Percentiles rank a stretch among this genome's conserved stretches.
phyloP scores from a whole-genome alignment of 2,888 invertebrate species.

The Notodonta ziczac region DNA sequence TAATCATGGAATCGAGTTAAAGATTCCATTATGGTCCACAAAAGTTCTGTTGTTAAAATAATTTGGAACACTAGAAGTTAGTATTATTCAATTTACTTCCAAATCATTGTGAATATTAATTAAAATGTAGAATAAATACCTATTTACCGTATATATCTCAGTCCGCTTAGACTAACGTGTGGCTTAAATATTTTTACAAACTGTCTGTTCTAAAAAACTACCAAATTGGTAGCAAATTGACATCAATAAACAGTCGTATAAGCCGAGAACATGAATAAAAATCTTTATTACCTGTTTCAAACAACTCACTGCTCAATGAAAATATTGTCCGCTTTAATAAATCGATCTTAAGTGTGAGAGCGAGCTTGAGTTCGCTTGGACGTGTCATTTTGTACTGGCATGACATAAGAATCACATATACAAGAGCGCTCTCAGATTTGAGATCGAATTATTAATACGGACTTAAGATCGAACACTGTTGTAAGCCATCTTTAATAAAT shows the following conservation, averaged over 20 bases:
- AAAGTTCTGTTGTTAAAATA: constrained; percentile 20
- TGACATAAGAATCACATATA: no score
- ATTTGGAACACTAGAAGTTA: background rate
- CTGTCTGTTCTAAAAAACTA: constrained; percentile 16
- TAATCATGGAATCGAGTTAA: constrained; percentile 35
- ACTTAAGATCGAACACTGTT: no score
- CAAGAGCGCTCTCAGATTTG: no score
- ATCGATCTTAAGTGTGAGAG: no score
- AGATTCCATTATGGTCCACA: constrained; percentile 17
- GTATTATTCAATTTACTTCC: background rate
- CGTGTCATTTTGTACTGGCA: no score
- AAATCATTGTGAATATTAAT: background rate
- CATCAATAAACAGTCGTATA: background rate
- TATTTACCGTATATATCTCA: constrained; percentile 9
- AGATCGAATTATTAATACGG: no score
- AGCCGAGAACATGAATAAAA: background rate
- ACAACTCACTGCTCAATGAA: no score
- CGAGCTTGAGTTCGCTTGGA: no score
- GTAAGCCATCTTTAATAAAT: no score
- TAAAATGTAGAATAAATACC: background rate
- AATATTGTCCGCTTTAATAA: no score
- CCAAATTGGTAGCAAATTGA: constrained; percentile 11
- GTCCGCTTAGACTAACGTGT: constrained; percentile 2
- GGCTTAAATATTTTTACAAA: constrained; percentile 15
- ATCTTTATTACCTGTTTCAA: no score